Evolutionary conservation across 2,113 vertebrate genomes (phyloP).

Genomic region (Clarias magur): DNA sequence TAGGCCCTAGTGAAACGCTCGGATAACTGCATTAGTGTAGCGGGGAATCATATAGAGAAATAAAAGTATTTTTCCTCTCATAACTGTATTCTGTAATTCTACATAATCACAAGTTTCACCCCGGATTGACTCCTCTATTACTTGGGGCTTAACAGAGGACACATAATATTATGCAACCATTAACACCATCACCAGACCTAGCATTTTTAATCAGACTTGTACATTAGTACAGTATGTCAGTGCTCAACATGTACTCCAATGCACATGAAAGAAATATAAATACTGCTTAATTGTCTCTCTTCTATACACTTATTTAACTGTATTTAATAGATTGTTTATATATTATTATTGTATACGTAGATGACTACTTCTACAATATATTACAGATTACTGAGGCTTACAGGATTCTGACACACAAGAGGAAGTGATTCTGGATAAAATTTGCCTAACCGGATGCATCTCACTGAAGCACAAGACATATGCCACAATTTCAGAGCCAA

Average conservation of each 20-base stretch:
- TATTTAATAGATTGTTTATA: neutral
- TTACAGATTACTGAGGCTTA: neutral
- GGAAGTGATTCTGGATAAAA: neutral
- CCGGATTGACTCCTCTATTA: too few relatives aligned
- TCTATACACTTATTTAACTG: neutral
- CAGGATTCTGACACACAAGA: neutral
- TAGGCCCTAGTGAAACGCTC: too few relatives aligned
- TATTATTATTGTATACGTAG: neutral
- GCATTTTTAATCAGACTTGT: neutral
- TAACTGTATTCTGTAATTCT: too few relatives aligned
- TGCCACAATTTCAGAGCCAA: conserved; percentile 4
- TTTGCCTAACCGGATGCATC: neutral
- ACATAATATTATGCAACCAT: neutral
- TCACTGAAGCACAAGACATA: conserved; percentile 22
- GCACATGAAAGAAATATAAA: neutral
- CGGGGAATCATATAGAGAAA: too few relatives aligned
- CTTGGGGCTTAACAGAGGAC: neutral
- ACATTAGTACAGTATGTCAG: neutral
- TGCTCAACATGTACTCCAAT: neutral
- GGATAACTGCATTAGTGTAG: too few relatives aligned
- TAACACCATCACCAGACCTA: too few relatives aligned
- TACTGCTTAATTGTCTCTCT: neutral
- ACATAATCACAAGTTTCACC: too few relatives aligned
- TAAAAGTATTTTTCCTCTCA: too few relatives aligned
- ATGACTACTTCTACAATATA: neutral